Percentiles rank a stretch among this genome's conserved stretches.
phyloP scores from a whole-genome alignment of 2,797 vertebrate species.

The Salmo trutta region DNA sequence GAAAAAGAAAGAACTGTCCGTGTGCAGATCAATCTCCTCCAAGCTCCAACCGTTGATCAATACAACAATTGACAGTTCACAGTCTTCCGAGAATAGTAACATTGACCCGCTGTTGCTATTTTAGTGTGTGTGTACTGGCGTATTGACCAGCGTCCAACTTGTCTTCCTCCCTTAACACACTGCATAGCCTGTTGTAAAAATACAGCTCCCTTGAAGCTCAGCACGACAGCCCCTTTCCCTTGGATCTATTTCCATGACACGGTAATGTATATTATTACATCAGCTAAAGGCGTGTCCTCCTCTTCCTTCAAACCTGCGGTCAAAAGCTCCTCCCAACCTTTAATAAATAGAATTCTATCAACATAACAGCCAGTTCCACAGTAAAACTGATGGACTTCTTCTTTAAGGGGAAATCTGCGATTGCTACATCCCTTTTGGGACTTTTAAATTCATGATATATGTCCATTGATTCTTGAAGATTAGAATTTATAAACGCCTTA shows the following conservation, averaged over 20 bases:
- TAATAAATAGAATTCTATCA: background rate
- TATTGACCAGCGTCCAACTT: slow-evolving; percentile 45
- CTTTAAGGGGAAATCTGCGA: too few relatives aligned
- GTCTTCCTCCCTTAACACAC: slow-evolving; percentile 47
- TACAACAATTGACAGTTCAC: slow-evolving; percentile 45
- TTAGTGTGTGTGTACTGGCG: slow-evolving; percentile 51
- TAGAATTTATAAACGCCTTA: too few relatives aligned
- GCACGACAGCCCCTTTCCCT: slow-evolving; percentile 51
- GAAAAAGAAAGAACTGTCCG: background rate
- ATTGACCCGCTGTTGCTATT: slow-evolving; percentile 53
- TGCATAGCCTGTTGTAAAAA: slow-evolving; percentile 68
- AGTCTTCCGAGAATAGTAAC: slow-evolving; percentile 49
- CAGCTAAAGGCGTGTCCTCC: slow-evolving; percentile 17
- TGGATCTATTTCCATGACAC: slow-evolving; percentile 67
- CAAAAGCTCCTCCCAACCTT: slow-evolving; percentile 10
- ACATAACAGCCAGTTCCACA: background rate
- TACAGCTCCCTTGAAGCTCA: slow-evolving; percentile 58
- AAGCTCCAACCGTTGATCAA: slow-evolving; percentile 28
- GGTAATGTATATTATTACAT: slow-evolving; percentile 44
- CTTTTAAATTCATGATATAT: too few relatives aligned
- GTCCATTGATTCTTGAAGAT: too few relatives aligned
- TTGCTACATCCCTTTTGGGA: too few relatives aligned
- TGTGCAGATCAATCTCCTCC: background rate
- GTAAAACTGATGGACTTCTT: background rate
- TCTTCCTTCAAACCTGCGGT: slow-evolving; percentile 33